Percentiles rank a stretch among this genome's conserved stretches.
Evolutionary conservation across 2,888 invertebrate genomes (phyloP).

Genomic region (Thumatha senex): DNA sequence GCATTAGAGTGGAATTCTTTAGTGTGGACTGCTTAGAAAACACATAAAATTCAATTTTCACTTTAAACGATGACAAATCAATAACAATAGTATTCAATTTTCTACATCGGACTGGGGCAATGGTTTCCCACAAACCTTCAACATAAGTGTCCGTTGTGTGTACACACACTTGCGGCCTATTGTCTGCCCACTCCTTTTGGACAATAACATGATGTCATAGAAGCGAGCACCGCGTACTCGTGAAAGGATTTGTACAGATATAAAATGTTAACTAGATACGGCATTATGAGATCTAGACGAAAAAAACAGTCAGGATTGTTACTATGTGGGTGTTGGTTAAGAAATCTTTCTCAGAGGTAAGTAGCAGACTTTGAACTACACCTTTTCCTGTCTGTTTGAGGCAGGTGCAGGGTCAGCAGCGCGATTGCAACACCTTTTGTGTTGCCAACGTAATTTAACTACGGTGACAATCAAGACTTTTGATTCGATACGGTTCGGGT

Average conservation of each 20-base stretch:
- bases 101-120: constrained; percentile 17
- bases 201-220: constrained; percentile 79
- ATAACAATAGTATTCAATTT: background rate
- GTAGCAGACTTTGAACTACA: too few species aligned
- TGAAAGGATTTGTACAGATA: constrained; percentile 10
- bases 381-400: too few species aligned
- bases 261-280: constrained; percentile 14
- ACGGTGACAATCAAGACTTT: too few species aligned
- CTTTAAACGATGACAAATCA: background rate
- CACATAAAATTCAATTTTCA: background rate
- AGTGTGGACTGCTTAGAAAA: background rate
- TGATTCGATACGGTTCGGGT: too few species aligned
- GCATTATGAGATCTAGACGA: background rate
- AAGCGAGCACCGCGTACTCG: constrained; percentile 38
- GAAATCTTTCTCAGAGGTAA: too few species aligned
- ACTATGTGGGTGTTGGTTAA: too few species aligned
- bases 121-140: constrained; percentile 23
- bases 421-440: too few species aligned
- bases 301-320: too few species aligned
- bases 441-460: too few species aligned
- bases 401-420: too few species aligned
- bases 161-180: constrained; percentile 58
- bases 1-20: too few species aligned
- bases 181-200: constrained; percentile 71
- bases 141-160: constrained; percentile 37